A percentile compares a stretch with the other conserved stretches of the same genome.
Conservation (phyloP, 2,113 vertebrate species). For the Tylochromis polylepis region DNA sequence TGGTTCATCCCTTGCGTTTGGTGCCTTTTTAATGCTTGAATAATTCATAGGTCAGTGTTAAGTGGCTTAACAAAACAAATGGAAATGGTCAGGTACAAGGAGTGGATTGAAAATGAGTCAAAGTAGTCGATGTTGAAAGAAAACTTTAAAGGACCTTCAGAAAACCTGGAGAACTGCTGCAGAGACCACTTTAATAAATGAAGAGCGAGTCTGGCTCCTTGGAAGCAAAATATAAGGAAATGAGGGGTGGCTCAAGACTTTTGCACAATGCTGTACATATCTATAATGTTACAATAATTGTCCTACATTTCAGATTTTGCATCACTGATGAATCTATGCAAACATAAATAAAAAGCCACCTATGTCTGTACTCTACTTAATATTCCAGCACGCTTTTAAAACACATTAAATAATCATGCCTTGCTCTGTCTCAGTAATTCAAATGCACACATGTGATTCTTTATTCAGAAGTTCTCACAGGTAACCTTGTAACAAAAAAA, state of each 20-base stretch:
- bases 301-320: background rate
- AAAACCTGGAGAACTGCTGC: background rate
- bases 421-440: background rate
- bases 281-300: background rate
- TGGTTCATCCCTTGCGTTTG: background rate
- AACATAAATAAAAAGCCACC: background rate
- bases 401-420: background rate
- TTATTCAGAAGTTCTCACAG: constrained; percentile 4
- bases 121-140: background rate
- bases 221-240: background rate
- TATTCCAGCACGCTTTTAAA: background rate
- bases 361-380: background rate
- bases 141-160: background rate
- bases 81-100: background rate
- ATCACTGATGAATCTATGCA: background rate
- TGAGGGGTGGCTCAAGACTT: background rate
- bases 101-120: background rate
- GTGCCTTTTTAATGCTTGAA: background rate
- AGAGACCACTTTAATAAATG: background rate
- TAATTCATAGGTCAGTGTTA: background rate
- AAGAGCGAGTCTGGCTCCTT: background rate
- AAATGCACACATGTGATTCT: background rate
- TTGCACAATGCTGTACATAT: background rate
- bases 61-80: background rate
- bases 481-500: constrained; percentile 39